Evolutionary conservation across 1,140 invertebrate genomes (phyloP).

Genomic region (Halesus radiatus): DNA sequence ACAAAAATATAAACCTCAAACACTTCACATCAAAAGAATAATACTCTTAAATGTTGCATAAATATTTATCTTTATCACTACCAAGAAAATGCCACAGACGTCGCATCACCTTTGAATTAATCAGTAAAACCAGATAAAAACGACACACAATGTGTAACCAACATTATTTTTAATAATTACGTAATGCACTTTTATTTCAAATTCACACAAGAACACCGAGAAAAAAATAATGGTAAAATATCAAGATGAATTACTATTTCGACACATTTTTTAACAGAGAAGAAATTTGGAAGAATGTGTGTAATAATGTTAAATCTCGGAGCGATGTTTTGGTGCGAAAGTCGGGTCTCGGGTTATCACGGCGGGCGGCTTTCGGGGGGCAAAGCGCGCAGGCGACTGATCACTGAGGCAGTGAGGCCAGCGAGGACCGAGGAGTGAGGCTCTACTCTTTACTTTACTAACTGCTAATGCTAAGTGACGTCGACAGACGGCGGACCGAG

Average conservation of each 20-base stretch:
- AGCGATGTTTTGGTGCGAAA: too few species aligned
- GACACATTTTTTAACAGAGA: neutral
- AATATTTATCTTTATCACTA: neutral
- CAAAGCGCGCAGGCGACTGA: neutral
- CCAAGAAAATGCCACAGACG: conserved; percentile 6
- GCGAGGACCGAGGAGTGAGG: neutral
- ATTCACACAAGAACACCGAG: conserved; percentile 2
- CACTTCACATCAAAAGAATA: too few species aligned
- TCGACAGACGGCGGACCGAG: neutral
- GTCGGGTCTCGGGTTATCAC: neutral
- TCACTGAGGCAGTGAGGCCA: neutral
- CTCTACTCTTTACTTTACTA: too few species aligned
- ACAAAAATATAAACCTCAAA: too few species aligned
- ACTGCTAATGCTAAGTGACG: neutral
- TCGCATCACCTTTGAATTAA: conserved; percentile 10
- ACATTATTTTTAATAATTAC: conserved; percentile 27
- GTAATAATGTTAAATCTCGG: neutral
- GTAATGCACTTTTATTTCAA: conserved; percentile 17
- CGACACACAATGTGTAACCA: neutral
- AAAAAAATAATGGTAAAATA: too few species aligned
- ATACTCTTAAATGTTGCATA: too few species aligned
- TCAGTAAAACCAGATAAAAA: conserved; percentile 9
- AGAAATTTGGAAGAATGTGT: neutral
- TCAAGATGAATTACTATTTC: neutral
- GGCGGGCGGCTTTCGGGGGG: conserved; percentile 18